phyloP scores from a whole-genome alignment of 2,113 vertebrate genomes.

The Archocentrus centrarchus region DNA sequence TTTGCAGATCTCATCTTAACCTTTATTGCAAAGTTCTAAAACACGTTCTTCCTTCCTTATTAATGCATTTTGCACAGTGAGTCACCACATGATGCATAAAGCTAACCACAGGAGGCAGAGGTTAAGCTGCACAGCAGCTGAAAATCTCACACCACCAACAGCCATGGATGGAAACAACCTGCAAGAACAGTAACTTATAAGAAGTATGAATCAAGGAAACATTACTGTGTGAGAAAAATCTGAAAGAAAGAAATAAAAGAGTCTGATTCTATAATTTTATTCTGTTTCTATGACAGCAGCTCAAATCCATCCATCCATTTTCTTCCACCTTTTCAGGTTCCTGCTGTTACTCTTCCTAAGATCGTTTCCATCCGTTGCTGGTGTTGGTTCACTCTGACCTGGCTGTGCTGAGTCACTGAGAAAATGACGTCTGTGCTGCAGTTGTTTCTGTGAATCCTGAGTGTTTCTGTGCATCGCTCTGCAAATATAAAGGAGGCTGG shows the following conservation, averaged over 20 bases:
- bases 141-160: neutral
- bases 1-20: neutral
- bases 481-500: neutral
- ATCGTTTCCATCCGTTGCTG: neutral
- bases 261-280: neutral
- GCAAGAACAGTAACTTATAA: neutral
- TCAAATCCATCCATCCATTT: neutral
- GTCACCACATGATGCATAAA: accelerated
- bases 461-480: neutral
- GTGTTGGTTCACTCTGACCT: neutral
- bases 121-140: neutral
- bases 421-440: neutral
- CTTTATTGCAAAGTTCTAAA: neutral
- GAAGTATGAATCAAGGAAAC: neutral
- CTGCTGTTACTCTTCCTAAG: neutral
- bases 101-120: neutral
- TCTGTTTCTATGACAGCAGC: neutral
- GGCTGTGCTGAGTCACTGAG: neutral
- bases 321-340: no score
- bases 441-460: neutral
- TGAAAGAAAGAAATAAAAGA: neutral
- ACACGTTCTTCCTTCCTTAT: no score
- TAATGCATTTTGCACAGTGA: neutral
- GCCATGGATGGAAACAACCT: accelerated
- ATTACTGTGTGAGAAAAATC: neutral